phyloP scores from a whole-genome alignment of 1,140 invertebrate genomes.

The Conopomorpha cramerella region DNA sequence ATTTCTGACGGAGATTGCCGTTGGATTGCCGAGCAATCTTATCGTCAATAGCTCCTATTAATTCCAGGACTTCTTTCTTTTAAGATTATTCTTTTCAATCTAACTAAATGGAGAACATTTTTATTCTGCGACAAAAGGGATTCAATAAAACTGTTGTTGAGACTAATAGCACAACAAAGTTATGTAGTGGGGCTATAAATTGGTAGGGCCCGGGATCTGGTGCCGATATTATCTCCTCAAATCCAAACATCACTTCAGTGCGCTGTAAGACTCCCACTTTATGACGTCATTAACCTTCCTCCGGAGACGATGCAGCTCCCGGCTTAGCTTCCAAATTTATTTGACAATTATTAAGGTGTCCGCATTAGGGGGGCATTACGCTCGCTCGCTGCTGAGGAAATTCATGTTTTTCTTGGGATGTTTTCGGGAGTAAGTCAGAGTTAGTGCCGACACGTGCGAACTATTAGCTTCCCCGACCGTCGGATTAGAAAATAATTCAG shows the following conservation, averaged over 20 bases:
- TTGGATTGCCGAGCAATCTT: too few relatives aligned
- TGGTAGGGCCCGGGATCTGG: too few relatives aligned
- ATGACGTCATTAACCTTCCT: slow-evolving; percentile 45
- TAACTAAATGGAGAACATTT: too few relatives aligned
- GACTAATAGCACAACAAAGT: too few relatives aligned
- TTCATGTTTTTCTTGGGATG: slow-evolving; percentile 54
- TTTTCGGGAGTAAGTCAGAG: slow-evolving; percentile 40
- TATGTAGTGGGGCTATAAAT: too few relatives aligned
- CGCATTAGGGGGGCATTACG: slow-evolving; percentile 47
- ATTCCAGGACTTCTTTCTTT: too few relatives aligned
- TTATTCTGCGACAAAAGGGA: too few relatives aligned
- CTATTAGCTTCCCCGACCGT: slow-evolving; percentile 48
- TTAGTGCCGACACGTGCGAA: slow-evolving; percentile 48
- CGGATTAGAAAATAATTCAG: slow-evolving; percentile 59
- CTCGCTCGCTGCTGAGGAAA: slow-evolving; percentile 29
- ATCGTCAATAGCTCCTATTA: too few relatives aligned
- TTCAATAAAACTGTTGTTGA: too few relatives aligned
- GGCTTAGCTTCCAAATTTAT: slow-evolving; percentile 43
- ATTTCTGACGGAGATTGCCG: too few relatives aligned
- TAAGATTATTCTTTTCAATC: too few relatives aligned
- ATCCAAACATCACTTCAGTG: not conserved
- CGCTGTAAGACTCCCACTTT: slow-evolving; percentile 13
- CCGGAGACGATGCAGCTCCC: slow-evolving; percentile 12
- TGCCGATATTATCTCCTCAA: too few relatives aligned
- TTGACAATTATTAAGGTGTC: slow-evolving; percentile 58